Evolutionary conservation across 2,888 invertebrate genomes (phyloP), one percentile per base, ranked within the genome.

Genomic region (Acrobasis consociella): DNA sequence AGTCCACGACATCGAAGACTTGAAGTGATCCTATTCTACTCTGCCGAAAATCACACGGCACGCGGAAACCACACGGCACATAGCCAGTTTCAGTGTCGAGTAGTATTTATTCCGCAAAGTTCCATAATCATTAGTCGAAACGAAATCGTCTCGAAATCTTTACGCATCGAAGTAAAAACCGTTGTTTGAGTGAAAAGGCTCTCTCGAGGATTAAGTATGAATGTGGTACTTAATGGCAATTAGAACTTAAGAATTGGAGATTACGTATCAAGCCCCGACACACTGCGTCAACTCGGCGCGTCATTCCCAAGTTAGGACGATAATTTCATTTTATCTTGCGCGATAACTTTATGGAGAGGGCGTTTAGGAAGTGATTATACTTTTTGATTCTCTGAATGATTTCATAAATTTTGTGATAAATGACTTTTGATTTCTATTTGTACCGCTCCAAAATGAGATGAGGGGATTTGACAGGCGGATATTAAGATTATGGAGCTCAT

Each of bases 241-340:
- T 55, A 55, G 38, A 55, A 55, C 16, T 55, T 55, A 39, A 55
- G 39, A 55, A 55, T 55, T 55, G 38, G 55, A 55, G 55, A 55
- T 55, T 55, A 16, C 38, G 55, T 39, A 55, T 11, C 39, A 55
- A 39, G 55, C 37, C 52, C 31, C 31, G 51, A 52, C 52, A 52
- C 52, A 52, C 22, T 52, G 31, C 22, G 31, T 52, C 31, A 52
- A 52, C 31, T 51, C 10, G 8, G 52, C 22, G 52, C 31, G 17
- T 10, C 16, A 52, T 13, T 37, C 22, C 31, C 13, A 9, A 52
- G 31, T 31, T 52, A 37, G 16, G 9, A 0, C 13, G 31, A 52
- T 52, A 31, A 52, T 52, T 13, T 31, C 3, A 52, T 52, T 31
- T 52, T 31, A 52, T n/a, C n/a, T 5, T 10, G 22, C 16, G 9